Conservation (phyloP, 2,888 invertebrate species). For the Podabrus alpinus region DNA sequence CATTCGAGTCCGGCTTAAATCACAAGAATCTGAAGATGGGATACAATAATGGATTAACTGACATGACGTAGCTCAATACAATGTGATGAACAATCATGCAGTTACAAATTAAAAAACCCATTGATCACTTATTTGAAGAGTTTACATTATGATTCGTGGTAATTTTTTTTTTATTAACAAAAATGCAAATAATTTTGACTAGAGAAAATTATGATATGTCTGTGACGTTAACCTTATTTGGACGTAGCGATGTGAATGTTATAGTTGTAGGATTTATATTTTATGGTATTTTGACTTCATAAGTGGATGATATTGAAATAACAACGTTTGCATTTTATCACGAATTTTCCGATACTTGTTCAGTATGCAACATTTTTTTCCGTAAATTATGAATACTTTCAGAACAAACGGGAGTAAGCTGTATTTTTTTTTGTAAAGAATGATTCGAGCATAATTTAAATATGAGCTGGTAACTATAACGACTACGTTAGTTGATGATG, state of each 20-base stretch:
- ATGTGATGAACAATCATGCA: too few relatives aligned
- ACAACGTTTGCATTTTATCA: not conserved
- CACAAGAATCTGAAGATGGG: not conserved
- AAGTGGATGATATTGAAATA: not conserved
- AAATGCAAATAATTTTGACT: not conserved
- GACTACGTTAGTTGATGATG: not conserved
- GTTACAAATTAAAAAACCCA: not conserved
- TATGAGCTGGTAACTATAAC: not conserved
- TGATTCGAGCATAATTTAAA: not conserved
- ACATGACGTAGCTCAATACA: too few relatives aligned
- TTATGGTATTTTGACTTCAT: not conserved
- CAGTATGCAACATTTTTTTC: too few relatives aligned
- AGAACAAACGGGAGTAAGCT: not conserved
- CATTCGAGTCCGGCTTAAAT: not conserved
- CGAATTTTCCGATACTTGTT: not conserved
- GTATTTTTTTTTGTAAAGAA: not conserved
- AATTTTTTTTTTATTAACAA: not conserved
- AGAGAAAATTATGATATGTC: not conserved
- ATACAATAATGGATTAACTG: not conserved
- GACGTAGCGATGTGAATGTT: not conserved
- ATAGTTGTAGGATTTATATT: not conserved
- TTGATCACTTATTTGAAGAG: not conserved
- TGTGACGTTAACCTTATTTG: not conserved
- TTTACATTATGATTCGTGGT: not conserved
- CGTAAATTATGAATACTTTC: not conserved